A percentile compares a stretch with the other conserved stretches of the same genome.
phyloP scores from a whole-genome alignment of 1,140 invertebrate genomes.

The Aphelenchoides avenae region DNA sequence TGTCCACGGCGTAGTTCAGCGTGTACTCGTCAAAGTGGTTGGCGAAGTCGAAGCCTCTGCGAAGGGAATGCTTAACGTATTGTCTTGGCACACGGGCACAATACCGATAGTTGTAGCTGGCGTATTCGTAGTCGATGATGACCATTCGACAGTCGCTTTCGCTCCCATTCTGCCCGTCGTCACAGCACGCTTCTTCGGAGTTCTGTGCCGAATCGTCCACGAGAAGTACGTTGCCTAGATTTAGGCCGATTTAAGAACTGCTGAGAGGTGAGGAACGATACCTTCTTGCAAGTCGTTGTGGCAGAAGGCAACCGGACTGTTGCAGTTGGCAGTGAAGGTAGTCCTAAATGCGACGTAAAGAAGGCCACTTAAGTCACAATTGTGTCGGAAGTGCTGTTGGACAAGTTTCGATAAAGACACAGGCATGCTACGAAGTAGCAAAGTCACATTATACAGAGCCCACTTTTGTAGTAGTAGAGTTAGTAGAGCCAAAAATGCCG shows the following conservation, averaged over 20 bases:
- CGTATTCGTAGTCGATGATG: slow-evolving; percentile 52
- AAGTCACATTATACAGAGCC: too few species aligned
- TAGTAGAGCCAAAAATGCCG: too few species aligned
- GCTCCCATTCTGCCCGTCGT: slow-evolving; percentile 30
- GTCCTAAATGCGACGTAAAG: too few species aligned
- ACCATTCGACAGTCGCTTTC: slow-evolving; percentile 27
- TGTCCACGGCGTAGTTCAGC: slow-evolving; percentile 35
- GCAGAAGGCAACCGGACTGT: slow-evolving; percentile 79
- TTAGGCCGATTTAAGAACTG: too few species aligned
- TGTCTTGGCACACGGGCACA: background rate
- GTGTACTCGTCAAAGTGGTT: slow-evolving; percentile 53
- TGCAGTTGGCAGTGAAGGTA: slow-evolving; percentile 29
- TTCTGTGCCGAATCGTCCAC: slow-evolving; percentile 53
- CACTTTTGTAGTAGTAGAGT: too few species aligned
- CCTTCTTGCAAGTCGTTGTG: slow-evolving; percentile 94
- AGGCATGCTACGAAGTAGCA: too few species aligned
- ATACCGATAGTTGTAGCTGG: slow-evolving; percentile 50
- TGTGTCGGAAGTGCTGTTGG: too few species aligned
- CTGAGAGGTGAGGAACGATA: too few species aligned
- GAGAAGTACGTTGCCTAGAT: too few species aligned
- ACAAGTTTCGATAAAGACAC: too few species aligned
- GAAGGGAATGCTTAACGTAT: slow-evolving; percentile 16
- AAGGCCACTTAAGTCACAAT: too few species aligned
- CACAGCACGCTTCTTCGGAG: slow-evolving; percentile 39
- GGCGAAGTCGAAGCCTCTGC: slow-evolving; percentile 48